phyloP scores from a whole-genome alignment of 2,113 vertebrate species.

The Hoplias malabaricus region DNA sequence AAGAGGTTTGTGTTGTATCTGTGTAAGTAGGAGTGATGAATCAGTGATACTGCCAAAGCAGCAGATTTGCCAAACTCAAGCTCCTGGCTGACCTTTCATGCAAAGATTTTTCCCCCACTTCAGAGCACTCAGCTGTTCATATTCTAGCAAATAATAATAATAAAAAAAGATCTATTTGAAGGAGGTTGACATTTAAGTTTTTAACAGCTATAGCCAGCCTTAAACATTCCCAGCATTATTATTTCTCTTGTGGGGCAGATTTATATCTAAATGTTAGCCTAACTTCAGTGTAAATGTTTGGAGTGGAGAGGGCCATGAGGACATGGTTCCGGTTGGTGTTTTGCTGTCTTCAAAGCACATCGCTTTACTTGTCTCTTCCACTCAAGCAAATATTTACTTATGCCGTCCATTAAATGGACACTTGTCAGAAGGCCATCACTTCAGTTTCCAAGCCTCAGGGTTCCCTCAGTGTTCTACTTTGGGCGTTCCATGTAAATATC shows the following conservation, averaged over 20 bases:
- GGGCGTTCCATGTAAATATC: constrained; percentile 32
- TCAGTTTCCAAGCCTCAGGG: constrained; percentile 37
- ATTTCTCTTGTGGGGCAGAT: constrained; percentile 65
- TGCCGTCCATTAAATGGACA: constrained; percentile 60
- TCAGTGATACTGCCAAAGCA: neutral
- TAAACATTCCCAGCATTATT: constrained; percentile 72
- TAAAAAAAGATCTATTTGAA: constrained; percentile 55
- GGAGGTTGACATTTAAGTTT: constrained; percentile 57
- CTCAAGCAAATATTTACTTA: constrained; percentile 73
- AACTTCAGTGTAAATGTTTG: constrained; percentile 70
- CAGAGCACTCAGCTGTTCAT: constrained; percentile 20
- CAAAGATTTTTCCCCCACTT: neutral
- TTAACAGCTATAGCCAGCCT: constrained; percentile 51
- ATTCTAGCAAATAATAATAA: constrained; percentile 46
- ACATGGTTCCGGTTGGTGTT: constrained; percentile 49
- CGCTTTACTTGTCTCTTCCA: constrained; percentile 37
- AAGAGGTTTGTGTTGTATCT: neutral
- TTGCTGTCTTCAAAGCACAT: constrained; percentile 38
- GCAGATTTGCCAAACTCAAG: neutral
- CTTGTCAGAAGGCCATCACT: constrained; percentile 58
- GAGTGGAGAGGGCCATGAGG: constrained; percentile 50
- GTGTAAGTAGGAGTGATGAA: neutral
- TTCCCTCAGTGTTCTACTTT: constrained; percentile 46
- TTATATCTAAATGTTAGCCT: constrained; percentile 72
- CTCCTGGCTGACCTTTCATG: constrained; percentile 15